phyloP scores from a whole-genome alignment of 2,797 vertebrate species.

The Okamejei kenojei region DNA sequence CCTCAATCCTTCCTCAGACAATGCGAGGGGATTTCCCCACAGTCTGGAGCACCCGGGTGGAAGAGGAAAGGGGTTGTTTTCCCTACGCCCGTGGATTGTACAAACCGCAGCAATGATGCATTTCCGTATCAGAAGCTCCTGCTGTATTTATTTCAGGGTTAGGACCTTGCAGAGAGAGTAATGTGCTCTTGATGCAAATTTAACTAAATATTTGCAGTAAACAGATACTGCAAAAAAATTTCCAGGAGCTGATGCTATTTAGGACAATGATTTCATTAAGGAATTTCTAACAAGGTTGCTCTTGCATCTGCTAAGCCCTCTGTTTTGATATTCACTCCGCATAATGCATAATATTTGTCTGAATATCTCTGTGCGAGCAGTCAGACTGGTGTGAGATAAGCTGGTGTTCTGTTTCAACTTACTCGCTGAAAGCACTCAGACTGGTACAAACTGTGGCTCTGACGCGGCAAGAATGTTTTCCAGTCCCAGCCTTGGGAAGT shows the following conservation, averaged over 20 bases:
- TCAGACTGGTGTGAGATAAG: constrained; percentile 75
- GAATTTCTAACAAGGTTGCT: constrained; percentile 84
- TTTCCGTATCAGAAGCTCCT: background rate
- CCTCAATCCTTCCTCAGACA: background rate
- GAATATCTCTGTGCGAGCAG: constrained; percentile 80
- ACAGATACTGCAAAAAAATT: constrained; percentile 58
- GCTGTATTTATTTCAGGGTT: constrained; percentile 32
- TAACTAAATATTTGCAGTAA: constrained; percentile 39
- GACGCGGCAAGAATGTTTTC: constrained; percentile 9
- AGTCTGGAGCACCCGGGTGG: no score
- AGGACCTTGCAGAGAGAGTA: background rate
- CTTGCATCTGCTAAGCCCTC: constrained; percentile 77
- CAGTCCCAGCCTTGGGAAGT: background rate
- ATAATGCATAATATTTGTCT: constrained; percentile 86
- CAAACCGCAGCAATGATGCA: no score
- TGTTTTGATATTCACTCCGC: constrained; percentile 83
- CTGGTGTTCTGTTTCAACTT: constrained; percentile 80
- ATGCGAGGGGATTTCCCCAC: no score
- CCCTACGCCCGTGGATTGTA: background rate
- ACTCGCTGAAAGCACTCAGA: constrained; percentile 71
- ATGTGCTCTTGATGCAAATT: constrained; percentile 10
- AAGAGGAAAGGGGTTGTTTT: background rate
- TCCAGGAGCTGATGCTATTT: constrained; percentile 83
- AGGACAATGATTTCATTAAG: constrained; percentile 84
- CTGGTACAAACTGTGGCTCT: constrained; percentile 56